A percentile compares a stretch with the other conserved stretches of the same genome.
Conservation (phyloP, 2,888 invertebrate genomes). For the Emmelina monodactyla region DNA sequence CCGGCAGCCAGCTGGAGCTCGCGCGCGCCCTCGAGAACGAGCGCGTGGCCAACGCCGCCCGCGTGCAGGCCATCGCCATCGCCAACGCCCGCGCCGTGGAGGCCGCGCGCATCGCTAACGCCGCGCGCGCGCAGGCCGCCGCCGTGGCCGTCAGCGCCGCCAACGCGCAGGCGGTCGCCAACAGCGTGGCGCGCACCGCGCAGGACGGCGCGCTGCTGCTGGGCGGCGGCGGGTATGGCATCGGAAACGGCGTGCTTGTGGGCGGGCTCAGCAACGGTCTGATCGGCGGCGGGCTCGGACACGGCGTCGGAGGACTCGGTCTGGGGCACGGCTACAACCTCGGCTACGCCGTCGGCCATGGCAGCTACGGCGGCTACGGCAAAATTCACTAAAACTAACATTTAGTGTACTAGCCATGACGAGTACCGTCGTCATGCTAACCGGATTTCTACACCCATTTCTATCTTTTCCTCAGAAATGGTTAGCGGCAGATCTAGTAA, state of each 20-base stretch:
- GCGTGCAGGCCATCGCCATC: conserved; percentile 48
- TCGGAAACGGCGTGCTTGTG: conserved; percentile 16
- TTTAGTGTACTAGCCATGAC: conserved; percentile 15
- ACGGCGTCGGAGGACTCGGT: conserved; percentile 14
- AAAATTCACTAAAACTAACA: conserved; percentile 18
- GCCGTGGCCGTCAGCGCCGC: conserved; percentile 40
- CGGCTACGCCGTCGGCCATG: conserved; percentile 11
- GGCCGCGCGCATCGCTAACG: conserved; percentile 50
- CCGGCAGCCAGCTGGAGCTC: conserved; percentile 32
- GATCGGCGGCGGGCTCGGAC: conserved; percentile 18
- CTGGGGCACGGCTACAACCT: conserved; percentile 3
- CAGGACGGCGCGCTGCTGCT: conserved; percentile 38
- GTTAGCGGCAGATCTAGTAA: conserved; percentile 44
- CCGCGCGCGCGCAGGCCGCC: conserved; percentile 36
- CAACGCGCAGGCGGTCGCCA: conserved; percentile 43
- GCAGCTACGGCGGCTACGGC: conserved; percentile 15
- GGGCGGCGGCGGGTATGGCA: conserved; percentile 25
- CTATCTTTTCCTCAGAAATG: conserved; percentile 37
- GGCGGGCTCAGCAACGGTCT: conserved; percentile 15
- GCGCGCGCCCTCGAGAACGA: conserved; percentile 40
- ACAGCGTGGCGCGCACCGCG: conserved; percentile 40
- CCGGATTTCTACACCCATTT: conserved; percentile 50
- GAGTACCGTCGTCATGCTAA: conserved; percentile 24
- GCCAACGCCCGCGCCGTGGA: conserved; percentile 51
- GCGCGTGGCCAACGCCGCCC: conserved; percentile 47